Percentiles rank a stretch among this genome's conserved stretches.
These are phyloP conservation scores for Agriopis aurantiaria DNA, from an alignment of 2,888 invertebrate species.

Conservation along the genomic window DNA sequence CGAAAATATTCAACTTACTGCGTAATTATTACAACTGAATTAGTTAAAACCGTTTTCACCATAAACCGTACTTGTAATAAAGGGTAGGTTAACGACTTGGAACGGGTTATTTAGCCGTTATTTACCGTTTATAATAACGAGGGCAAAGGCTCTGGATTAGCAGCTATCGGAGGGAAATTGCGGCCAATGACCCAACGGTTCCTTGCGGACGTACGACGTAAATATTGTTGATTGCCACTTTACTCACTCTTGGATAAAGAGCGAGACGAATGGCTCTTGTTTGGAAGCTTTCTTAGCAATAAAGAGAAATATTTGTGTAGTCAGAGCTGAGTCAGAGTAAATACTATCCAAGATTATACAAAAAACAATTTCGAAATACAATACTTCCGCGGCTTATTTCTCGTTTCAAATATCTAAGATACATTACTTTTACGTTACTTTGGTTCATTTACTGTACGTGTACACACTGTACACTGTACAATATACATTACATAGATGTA, in stretches of 20 bases:
- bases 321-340: not conserved
- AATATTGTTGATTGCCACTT: slow-evolving; percentile 19
- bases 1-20: not conserved
- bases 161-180: slow-evolving; percentile 11
- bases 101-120: slow-evolving; percentile 22
- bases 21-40: not conserved
- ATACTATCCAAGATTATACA: too few relatives aligned
- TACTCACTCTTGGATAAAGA: slow-evolving; percentile 6
- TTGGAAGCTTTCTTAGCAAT: slow-evolving; percentile 5
- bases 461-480: too few relatives aligned
- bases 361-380: too few relatives aligned
- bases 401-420: too few relatives aligned
- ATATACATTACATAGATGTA: too few relatives aligned
- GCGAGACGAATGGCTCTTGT: slow-evolving; percentile 3
- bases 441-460: too few relatives aligned
- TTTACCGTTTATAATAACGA: slow-evolving; percentile 17
- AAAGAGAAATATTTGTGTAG: not conserved
- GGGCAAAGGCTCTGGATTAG: slow-evolving; percentile 18
- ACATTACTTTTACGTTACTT: too few relatives aligned
- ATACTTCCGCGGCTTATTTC: too few relatives aligned
- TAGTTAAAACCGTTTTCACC: slow-evolving; percentile 11
- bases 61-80: slow-evolving; percentile 10
- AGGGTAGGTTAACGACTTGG: slow-evolving; percentile 11
- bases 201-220: slow-evolving; percentile 9
- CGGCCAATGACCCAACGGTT: slow-evolving; percentile 13